These are phyloP conservation scores for Drosophila pandora DNA, from an alignment of 1,140 invertebrate genomes.

Conservation along the genomic window DNA sequence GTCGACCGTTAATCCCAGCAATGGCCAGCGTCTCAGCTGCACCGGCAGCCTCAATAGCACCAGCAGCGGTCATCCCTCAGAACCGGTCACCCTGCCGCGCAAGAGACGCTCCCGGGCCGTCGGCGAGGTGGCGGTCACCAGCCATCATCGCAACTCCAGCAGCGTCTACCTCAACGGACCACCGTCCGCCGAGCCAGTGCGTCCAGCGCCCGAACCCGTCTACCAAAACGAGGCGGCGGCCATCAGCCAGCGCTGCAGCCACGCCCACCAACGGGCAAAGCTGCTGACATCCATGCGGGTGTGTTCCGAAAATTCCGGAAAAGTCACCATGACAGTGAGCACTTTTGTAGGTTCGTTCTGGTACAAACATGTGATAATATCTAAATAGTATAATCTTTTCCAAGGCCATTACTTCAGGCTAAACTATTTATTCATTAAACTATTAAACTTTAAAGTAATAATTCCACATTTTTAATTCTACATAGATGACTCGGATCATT, in stretches of 20 bases:
- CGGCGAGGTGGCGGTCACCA: conserved; percentile 78
- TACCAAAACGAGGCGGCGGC: conserved; percentile 75
- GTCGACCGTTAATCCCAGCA: conserved; percentile 36
- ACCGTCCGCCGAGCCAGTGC: conserved; percentile 20
- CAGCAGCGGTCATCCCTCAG: conserved; percentile 32
- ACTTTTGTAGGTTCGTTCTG: conserved; percentile 77
- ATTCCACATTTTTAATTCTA: not conserved
- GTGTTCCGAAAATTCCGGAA: conserved; percentile 24
- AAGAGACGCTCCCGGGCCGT: conserved; percentile 77
- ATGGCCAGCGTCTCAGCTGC: conserved; percentile 50
- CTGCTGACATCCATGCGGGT: conserved; percentile 58
- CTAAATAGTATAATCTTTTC: not conserved
- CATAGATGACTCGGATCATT: conserved; percentile 85
- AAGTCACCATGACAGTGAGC: conserved; percentile 66
- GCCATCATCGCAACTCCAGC: conserved; percentile 58
- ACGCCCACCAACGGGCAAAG: conserved; percentile 17
- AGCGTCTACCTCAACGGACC: conserved; percentile 72
- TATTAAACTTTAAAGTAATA: not conserved
- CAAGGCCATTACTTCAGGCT: not conserved
- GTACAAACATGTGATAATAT: not conserved
- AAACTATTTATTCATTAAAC: too few relatives aligned
- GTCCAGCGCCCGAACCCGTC: conserved; percentile 58
- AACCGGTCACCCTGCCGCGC: conserved; percentile 69
- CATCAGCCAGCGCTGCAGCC: conserved; percentile 44
- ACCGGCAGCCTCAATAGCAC: conserved; percentile 48